phyloP scores from a whole-genome alignment of 2,888 invertebrate species.

The Agonopterix subpropinquella region DNA sequence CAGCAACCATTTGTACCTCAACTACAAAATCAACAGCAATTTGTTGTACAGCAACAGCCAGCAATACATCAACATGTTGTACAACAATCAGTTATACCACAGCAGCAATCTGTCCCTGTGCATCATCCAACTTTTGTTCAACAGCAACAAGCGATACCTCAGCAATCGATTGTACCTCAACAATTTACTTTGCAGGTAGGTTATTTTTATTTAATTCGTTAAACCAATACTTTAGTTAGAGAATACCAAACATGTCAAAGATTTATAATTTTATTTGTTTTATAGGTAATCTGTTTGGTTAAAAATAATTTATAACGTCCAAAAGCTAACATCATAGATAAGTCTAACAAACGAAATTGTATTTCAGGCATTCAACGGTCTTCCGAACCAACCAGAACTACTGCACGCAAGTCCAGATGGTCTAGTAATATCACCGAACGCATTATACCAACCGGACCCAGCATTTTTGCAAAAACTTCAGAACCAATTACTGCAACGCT shows the following conservation, averaged over 20 bases:
- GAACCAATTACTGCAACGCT: constrained; percentile 52
- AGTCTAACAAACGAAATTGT: background rate
- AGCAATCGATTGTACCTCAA: constrained; percentile 38
- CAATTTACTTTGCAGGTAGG: constrained; percentile 51
- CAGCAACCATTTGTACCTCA: constrained; percentile 3
- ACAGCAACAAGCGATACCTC: background rate
- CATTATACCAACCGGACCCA: constrained; percentile 72
- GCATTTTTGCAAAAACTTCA: constrained; percentile 63
- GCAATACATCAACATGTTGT: background rate
- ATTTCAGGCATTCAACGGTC: constrained; percentile 33
- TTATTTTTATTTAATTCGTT: too few species aligned
- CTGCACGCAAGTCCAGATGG: constrained; percentile 49
- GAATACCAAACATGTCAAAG: too few species aligned
- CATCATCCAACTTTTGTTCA: background rate
- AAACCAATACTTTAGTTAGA: too few species aligned
- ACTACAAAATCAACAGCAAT: constrained; percentile 15
- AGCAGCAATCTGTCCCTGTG: constrained; percentile 13
- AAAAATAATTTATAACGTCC: too few species aligned
- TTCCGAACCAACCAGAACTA: constrained; percentile 50
- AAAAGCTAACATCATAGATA: too few species aligned
- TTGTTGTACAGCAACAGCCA: background rate
- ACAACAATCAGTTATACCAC: constrained; percentile 30
- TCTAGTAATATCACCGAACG: constrained; percentile 51
- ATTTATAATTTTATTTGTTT: too few species aligned
- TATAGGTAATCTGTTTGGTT: too few species aligned